Base-by-base conservation (phyloP, 2,113 vertebrate genomes). In the Planiliza haematocheilus region DNA sequence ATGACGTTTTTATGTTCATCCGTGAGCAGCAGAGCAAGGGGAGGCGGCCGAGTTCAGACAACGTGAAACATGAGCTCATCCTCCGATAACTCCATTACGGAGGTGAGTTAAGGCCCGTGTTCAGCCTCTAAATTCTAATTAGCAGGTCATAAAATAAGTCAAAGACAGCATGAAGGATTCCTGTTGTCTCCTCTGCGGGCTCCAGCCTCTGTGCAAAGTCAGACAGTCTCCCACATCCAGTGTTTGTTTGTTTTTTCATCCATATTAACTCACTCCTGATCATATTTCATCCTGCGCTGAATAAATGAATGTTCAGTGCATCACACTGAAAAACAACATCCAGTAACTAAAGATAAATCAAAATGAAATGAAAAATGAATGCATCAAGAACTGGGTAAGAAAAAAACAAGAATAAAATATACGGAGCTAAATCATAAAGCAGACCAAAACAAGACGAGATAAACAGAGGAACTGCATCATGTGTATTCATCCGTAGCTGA, bases 61-160 rank as follows among this genome's bases (percentile, higher is more conserved):
- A 68, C 62, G 46, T 83, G 71, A 81, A 83, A 72, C 67, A 81
- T 3, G 70, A 60, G 57, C 8, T 5, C 58, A 39, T 55, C 57
- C 39, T 12, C 24, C 45, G 62, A 61, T 65, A n/a, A 74, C 60
- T 68, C 73, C 49, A 77, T 87, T 65, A 83, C 56, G 5, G 57
- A 53, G 52, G 69, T 61, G 71, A 78, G 59, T 84, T 70, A 77
- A 30, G n/a, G 37, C 34, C 2, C 8, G 13, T 10, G 37, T 37
- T 53, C 12, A 34, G 65, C 34, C 48, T 45, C 48, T 71, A 72
- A 69, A 82, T 79, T 63, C 43, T 60, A 71, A 88, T 84, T 17
- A 88, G 16, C 43, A 39, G 56, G 72, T 67, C 56, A 60, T 80
- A 74, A 79, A 84, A 53, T 38, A n/a, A 37, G 46, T 77, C 63